Percentiles rank a stretch among this genome's conserved stretches.
Evolutionary conservation across 1,140 invertebrate species (phyloP).

Genomic region (Harpegnathos saltator): DNA sequence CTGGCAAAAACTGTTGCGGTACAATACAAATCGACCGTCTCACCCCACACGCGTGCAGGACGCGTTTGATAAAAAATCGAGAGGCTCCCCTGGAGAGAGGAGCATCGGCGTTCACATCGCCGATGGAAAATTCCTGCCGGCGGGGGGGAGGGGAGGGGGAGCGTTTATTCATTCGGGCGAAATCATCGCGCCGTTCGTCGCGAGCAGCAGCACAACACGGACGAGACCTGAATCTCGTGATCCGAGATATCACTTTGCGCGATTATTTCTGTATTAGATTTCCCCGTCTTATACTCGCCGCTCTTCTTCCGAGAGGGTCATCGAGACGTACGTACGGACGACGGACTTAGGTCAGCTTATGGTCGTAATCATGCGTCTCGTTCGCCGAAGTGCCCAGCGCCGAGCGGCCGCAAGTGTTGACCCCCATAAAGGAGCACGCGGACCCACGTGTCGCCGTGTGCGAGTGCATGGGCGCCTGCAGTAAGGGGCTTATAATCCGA

Average conservation of each 20-base stretch:
- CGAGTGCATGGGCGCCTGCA: constrained; percentile 45
- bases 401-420: constrained; percentile 39
- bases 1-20: too few species aligned
- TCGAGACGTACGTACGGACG: constrained; percentile 35
- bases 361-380: constrained; percentile 55
- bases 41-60: too few species aligned
- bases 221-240: background rate
- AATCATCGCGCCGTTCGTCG: background rate
- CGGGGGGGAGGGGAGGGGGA: too few species aligned
- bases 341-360: constrained; percentile 60
- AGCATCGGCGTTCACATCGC: too few species aligned
- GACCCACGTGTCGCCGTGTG: constrained; percentile 52
- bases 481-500: constrained; percentile 37
- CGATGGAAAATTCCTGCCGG: too few species aligned
- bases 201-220: background rate
- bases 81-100: too few species aligned
- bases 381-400: constrained; percentile 38
- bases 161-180: background rate
- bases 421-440: constrained; percentile 55
- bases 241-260: constrained; percentile 3
- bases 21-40: too few species aligned
- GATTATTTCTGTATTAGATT: constrained; percentile 51
- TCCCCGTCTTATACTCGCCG: constrained; percentile 13
- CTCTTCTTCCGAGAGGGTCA: constrained; percentile 18
- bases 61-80: too few species aligned